Evolutionary conservation across 2,797 vertebrate genomes (phyloP), one percentile per base, ranked within the genome.

Genomic region (Cyclura pinguis): DNA sequence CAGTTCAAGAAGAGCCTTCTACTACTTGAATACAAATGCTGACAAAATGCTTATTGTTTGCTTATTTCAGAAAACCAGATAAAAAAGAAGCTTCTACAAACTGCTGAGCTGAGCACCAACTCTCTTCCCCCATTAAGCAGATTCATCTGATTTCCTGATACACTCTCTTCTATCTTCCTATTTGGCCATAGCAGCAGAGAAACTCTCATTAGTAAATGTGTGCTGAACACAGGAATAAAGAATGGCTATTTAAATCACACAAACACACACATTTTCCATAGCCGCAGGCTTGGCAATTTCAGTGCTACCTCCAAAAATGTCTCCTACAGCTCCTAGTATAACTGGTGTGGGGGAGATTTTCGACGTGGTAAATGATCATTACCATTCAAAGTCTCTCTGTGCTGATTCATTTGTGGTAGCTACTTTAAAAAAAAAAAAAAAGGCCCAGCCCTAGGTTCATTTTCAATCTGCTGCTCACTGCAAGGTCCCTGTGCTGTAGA

Each of bases 401-500:
- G 80, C 92, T 91, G 86, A 93, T 94, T 95, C 80, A 78, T 95
- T 91, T 94, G 76, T 72, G 57, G 69, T 76, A 90, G 86, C 85
- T 94, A 84, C 90, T 90, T 93, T 59, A 59, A 59, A 22, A 76
- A 76, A 76, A 42, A 42, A 73, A 29, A 29, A 29, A 91, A 91
- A 64, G 80, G 67, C 47, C 8, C 80, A 92, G 59, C 57, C 57
- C 86, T 90, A 27, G 0, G 92, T 94, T 94, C 69, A 94, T 94
- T 95, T 96, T 96, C 94, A 96, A 92, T 86, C 94, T 96, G 85
- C 92, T 95, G 90, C 91, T 96, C 91, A 90, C 85, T 92, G 94
- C 92, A 96, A 95, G 91, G 95, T 94, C 96, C 88, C 90, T 95
- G 85, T 94, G 81, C 88, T 95, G 91, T 87, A 13, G n/a, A 92